phyloP scores from a whole-genome alignment of 2,113 vertebrate genomes.

The Lutjanus erythropterus region DNA sequence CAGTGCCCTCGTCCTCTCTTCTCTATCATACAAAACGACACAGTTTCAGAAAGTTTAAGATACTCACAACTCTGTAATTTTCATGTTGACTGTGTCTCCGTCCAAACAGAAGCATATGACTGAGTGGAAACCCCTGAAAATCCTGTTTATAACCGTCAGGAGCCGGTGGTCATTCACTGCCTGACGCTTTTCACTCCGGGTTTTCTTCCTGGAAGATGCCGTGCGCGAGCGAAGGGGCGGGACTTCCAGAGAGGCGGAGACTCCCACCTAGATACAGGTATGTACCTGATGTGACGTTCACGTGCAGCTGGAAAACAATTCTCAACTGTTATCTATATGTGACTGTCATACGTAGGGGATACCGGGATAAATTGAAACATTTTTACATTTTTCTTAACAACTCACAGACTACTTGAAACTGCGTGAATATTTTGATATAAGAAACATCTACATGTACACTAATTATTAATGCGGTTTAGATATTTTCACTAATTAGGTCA shows the following conservation, averaged over 20 bases:
- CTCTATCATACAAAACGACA: no score
- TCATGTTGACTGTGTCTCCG: constrained; percentile 69
- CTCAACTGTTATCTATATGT: no score
- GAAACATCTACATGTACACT: no score
- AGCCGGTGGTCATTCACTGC: constrained; percentile 3
- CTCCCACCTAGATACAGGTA: constrained; percentile 65
- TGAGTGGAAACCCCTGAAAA: background rate
- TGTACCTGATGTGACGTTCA: constrained; percentile 33
- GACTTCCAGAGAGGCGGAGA: constrained; percentile 53
- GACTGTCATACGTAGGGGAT: background rate
- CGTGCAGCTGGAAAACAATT: background rate
- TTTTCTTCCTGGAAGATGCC: constrained; percentile 79
- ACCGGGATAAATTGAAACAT: no score
- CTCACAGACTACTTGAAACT: no score
- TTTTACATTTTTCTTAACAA: no score
- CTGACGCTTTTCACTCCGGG: background rate
- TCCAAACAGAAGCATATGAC: constrained; percentile 5
- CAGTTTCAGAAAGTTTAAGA: background rate
- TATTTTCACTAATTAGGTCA: no score
- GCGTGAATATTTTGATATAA: no score
- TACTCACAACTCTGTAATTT: constrained; percentile 85
- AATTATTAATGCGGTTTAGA: no score
- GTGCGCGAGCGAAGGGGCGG: constrained; percentile 51
- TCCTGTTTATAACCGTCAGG: background rate
- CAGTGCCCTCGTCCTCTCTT: background rate